Evolutionary conservation across 2,888 invertebrate genomes (phyloP).

Genomic region (Leucozona laternaria): DNA sequence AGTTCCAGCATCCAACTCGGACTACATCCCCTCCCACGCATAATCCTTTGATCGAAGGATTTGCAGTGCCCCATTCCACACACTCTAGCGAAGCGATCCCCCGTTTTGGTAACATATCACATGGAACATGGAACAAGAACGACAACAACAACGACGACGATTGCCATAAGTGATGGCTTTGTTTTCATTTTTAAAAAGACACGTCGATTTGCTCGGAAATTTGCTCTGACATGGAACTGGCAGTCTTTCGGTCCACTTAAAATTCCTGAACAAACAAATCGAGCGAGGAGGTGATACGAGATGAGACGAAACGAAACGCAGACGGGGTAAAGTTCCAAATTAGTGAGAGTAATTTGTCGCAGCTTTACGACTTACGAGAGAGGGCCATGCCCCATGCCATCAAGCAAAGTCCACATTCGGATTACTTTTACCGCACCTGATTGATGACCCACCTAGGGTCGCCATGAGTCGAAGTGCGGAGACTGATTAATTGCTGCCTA

Average conservation of each 20-base stretch:
- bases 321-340: slow-evolving; percentile 50
- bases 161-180: slow-evolving; percentile 74
- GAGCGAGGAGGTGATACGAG: not conserved
- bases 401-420: slow-evolving; percentile 36
- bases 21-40: slow-evolving; percentile 67
- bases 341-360: slow-evolving; percentile 68
- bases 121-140: slow-evolving; percentile 25
- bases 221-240: slow-evolving; percentile 57
- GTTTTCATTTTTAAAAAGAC: slow-evolving; percentile 71
- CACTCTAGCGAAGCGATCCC: not conserved
- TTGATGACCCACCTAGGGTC: slow-evolving; percentile 71
- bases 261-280: slow-evolving; percentile 50
- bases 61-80: not conserved
- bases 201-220: slow-evolving; percentile 50
- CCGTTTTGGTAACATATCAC: slow-evolving; percentile 46
- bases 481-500: slow-evolving; percentile 82
- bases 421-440: slow-evolving; percentile 58
- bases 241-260: slow-evolving; percentile 69
- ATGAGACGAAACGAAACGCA: slow-evolving; percentile 7
- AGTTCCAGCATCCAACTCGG: slow-evolving; percentile 62
- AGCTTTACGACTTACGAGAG: slow-evolving; percentile 1
- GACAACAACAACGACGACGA: slow-evolving; percentile 56
- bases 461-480: slow-evolving; percentile 64
- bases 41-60: slow-evolving; percentile 61
- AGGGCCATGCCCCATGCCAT: too few species aligned